Percentiles rank a stretch among this genome's conserved stretches.
Evolutionary conservation across 2,113 vertebrate species (phyloP).

Genomic region (Corapipo altera): DNA sequence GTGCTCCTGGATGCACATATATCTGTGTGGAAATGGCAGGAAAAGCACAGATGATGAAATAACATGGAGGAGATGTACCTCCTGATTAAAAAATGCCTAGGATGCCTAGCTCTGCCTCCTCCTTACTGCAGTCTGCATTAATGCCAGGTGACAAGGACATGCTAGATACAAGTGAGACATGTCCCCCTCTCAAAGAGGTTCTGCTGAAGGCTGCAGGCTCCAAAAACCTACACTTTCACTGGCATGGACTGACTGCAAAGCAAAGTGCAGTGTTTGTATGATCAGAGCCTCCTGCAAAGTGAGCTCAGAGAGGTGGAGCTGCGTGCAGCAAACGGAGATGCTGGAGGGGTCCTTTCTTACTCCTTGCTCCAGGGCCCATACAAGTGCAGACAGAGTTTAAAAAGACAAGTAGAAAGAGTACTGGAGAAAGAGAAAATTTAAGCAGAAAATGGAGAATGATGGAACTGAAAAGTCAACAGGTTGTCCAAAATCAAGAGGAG

Average conservation of each 20-base stretch:
- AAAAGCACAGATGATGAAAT: not conserved
- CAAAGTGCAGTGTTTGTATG: not conserved
- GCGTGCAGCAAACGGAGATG: not conserved
- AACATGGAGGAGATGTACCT: not conserved
- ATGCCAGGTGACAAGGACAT: not conserved
- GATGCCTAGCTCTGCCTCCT: not conserved
- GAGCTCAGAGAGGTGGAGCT: not conserved
- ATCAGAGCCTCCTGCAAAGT: not conserved
- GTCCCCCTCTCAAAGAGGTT: not conserved
- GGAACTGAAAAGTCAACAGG: not conserved
- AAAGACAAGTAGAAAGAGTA: not conserved
- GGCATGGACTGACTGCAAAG: not conserved
- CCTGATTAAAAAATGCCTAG: not conserved
- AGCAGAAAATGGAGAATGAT: not conserved
- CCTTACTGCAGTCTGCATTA: not conserved
- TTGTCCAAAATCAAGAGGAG: not conserved
- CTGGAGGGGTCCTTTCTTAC: not conserved
- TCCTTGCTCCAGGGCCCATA: not conserved
- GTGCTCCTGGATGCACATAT: not conserved
- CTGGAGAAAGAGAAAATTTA: not conserved
- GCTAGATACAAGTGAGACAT: not conserved
- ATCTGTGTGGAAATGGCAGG: not conserved
- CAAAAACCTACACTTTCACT: not conserved
- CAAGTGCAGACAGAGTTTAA: not conserved
- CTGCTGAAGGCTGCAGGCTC: not conserved